Percentiles rank a stretch among this genome's conserved stretches.
Conservation (phyloP, 2,113 vertebrate species). For the Vulpes lagopus region DNA sequence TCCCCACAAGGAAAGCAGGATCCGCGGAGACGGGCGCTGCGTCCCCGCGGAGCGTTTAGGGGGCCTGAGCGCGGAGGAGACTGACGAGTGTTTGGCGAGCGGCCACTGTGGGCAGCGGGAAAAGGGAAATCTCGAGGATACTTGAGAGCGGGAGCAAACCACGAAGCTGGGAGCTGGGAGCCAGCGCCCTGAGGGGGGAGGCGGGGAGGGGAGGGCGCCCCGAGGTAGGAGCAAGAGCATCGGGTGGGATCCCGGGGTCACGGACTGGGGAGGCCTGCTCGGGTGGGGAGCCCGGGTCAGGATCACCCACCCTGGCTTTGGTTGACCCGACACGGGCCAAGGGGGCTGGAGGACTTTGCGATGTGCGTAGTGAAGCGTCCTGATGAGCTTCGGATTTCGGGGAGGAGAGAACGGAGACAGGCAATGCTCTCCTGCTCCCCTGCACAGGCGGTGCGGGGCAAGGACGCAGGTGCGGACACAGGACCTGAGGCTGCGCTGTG, state of each 20-base stretch:
- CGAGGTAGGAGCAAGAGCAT: too few species aligned
- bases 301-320: accelerated
- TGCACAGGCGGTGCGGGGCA: background rate
- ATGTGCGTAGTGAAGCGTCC: background rate
- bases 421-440: background rate
- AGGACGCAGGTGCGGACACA: too few species aligned
- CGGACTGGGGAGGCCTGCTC: background rate
- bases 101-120: too few species aligned
- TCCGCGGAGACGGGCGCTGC: background rate
- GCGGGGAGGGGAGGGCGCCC: too few species aligned
- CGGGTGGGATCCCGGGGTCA: background rate
- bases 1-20: background rate
- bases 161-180: accelerated
- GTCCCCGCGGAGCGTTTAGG: background rate
- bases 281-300: too few species aligned
- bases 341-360: background rate
- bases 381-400: background rate
- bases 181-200: too few species aligned
- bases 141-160: background rate
- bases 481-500: background rate
- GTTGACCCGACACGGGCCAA: accelerated
- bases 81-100: too few species aligned
- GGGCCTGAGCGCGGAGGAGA: accelerated
- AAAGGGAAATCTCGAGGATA: background rate
- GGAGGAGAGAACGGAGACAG: background rate